phyloP scores from a whole-genome alignment of 2,888 invertebrate genomes.

The Nymphalis polychloros region DNA sequence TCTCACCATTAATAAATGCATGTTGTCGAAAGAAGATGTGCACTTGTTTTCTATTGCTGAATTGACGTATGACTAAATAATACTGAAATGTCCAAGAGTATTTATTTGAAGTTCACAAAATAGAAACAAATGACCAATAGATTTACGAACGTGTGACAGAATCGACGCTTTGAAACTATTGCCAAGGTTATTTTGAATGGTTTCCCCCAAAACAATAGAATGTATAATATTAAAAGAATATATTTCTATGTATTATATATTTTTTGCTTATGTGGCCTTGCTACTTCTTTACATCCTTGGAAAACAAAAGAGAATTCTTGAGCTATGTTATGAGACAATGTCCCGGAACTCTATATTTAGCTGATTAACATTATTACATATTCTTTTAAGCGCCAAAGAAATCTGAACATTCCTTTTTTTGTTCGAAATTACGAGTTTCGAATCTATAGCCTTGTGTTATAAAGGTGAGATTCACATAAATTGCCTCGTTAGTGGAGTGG shows the following conservation, averaged over 20 bases:
- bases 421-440: too few species aligned
- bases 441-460: too few species aligned
- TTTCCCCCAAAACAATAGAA: constrained; percentile 70
- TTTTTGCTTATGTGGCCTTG: constrained; percentile 29
- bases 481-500: too few species aligned
- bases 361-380: background rate
- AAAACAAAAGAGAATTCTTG: constrained; percentile 29
- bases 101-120: constrained; percentile 61
- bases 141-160: constrained; percentile 55
- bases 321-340: constrained; percentile 11
- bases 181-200: constrained; percentile 65
- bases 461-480: too few species aligned
- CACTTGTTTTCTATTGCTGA: constrained; percentile 29
- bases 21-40: constrained; percentile 21
- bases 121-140: constrained; percentile 54
- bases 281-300: constrained; percentile 28
- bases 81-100: constrained; percentile 47
- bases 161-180: constrained; percentile 57
- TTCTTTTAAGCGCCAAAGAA: too few species aligned
- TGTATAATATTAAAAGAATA: constrained; percentile 54
- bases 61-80: constrained; percentile 28
- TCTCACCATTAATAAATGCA: constrained; percentile 39
- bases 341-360: constrained; percentile 16
- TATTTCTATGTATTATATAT: constrained; percentile 14
- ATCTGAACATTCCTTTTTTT: too few species aligned